Evolutionary conservation across 2,888 invertebrate species (phyloP).

Genomic region (Margaritifera margaritifera): DNA sequence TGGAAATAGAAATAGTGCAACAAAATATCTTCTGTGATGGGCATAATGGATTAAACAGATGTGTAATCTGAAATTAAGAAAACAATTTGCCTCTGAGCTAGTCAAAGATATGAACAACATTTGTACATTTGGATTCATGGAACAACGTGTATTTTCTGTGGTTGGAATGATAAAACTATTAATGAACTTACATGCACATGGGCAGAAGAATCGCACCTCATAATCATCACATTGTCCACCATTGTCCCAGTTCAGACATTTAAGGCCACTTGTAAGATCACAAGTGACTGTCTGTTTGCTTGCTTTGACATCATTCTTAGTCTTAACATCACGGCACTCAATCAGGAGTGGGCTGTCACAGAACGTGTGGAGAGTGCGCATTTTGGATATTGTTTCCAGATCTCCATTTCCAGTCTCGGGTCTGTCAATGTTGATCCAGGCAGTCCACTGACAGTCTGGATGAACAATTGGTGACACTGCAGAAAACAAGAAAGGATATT

Average conservation of each 20-base stretch:
- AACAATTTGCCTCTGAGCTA: slow-evolving; percentile 1
- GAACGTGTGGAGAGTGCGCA: slow-evolving; percentile 50
- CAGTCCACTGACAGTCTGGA: slow-evolving; percentile 63
- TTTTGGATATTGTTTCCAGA: slow-evolving; percentile 57
- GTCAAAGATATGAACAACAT: not conserved
- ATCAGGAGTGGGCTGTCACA: slow-evolving; percentile 76
- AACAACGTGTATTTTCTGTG: slow-evolving; percentile 1
- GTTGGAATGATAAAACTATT: slow-evolving; percentile 2
- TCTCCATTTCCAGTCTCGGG: slow-evolving; percentile 59
- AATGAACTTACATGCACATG: slow-evolving; percentile 74
- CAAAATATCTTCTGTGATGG: no score
- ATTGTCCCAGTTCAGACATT: slow-evolving; percentile 56
- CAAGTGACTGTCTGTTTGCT: slow-evolving; percentile 85
- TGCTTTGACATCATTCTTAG: slow-evolving; percentile 79
- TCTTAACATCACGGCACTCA: slow-evolving; percentile 82
- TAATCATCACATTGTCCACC: slow-evolving; percentile 59
- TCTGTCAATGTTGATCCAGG: slow-evolving; percentile 64
- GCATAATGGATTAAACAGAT: no score
- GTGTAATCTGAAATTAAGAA: slow-evolving; percentile 1
- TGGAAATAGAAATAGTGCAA: no score
- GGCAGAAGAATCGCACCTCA: slow-evolving; percentile 70
- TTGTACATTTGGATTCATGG: slow-evolving; percentile 34
- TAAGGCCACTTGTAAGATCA: slow-evolving; percentile 72
- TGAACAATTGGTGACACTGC: slow-evolving; percentile 38
- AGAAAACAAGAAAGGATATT: slow-evolving; percentile 3